Percentiles rank a stretch among this genome's conserved stretches.
These are phyloP conservation scores for Micrasema minimum DNA, from an alignment of 1,140 invertebrate species.

Conservation along the genomic window DNA sequence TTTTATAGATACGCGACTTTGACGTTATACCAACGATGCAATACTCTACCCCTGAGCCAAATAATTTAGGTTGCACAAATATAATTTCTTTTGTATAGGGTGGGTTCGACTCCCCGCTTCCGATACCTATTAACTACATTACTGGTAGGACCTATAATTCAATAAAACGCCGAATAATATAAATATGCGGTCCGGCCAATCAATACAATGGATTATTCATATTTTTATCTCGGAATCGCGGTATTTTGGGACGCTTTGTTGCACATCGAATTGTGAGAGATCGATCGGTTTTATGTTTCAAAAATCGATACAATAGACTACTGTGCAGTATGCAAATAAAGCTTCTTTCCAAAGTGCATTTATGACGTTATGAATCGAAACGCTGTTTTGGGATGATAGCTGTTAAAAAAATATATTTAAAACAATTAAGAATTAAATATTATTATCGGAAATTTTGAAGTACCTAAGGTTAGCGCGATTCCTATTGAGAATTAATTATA, in stretches of 20 bases:
- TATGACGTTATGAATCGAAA: no score
- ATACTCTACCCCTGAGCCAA: no score
- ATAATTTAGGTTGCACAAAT: constrained; percentile 28
- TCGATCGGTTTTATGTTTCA: constrained; percentile 13
- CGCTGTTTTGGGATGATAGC: no score
- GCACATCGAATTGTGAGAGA: constrained; percentile 8
- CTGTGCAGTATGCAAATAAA: no score
- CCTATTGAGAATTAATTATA: no score
- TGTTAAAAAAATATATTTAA: no score
- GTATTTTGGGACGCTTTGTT: constrained; percentile 35
- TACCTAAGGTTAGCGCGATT: no score
- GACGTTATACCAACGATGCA: no score
- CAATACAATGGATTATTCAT: constrained; percentile 33
- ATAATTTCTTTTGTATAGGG: constrained; percentile 24
- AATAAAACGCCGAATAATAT: constrained; percentile 39
- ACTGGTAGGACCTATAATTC: constrained; percentile 23
- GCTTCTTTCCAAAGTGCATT: no score
- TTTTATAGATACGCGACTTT: no score
- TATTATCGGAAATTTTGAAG: no score
- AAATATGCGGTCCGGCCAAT: constrained; percentile 35
- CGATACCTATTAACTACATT: constrained; percentile 12
- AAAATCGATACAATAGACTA: neutral
- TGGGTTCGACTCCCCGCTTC: constrained; percentile 8
- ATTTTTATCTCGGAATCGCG: constrained; percentile 33
- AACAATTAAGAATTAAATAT: no score